phyloP scores from a whole-genome alignment of 2,888 invertebrate species.

The Drosophila testacea region DNA sequence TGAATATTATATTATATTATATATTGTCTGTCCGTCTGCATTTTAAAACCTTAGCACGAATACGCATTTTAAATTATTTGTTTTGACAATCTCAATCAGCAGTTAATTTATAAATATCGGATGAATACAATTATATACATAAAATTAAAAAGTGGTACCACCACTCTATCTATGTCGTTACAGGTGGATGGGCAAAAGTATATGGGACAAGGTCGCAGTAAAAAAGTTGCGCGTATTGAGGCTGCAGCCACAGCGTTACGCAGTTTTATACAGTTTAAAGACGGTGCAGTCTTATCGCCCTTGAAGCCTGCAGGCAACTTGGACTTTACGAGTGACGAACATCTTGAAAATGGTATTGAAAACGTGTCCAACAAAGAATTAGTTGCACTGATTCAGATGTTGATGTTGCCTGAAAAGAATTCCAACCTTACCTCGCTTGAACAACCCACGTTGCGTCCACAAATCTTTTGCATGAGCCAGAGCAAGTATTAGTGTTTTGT shows the following conservation, averaged over 20 bases:
- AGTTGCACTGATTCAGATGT: conserved; percentile 78
- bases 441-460: conserved; percentile 71
- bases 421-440: conserved; percentile 76
- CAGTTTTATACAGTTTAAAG: conserved; percentile 87
- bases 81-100: too few relatives aligned
- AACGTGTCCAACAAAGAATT: conserved; percentile 69
- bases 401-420: conserved; percentile 80
- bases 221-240: conserved; percentile 87
- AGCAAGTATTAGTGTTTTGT: conserved; percentile 84
- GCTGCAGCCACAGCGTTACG: conserved; percentile 87
- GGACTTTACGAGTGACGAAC: conserved; percentile 86
- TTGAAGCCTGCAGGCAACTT: conserved; percentile 84
- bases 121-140: not conserved
- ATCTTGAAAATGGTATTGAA: conserved; percentile 85
- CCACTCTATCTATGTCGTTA: conserved; percentile 11
- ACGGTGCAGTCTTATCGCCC: conserved; percentile 83
- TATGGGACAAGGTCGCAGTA: conserved; percentile 87
- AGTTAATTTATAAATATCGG: too few relatives aligned
- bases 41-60: too few relatives aligned
- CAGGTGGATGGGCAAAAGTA: conserved; percentile 87
- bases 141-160: not conserved
- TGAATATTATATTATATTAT: too few relatives aligned
- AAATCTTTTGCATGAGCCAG: conserved; percentile 83
- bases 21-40: too few relatives aligned
- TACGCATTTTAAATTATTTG: too few relatives aligned